Evolutionary conservation across 2,888 invertebrate species (phyloP).

Genomic region (Coelopa pilipes): DNA sequence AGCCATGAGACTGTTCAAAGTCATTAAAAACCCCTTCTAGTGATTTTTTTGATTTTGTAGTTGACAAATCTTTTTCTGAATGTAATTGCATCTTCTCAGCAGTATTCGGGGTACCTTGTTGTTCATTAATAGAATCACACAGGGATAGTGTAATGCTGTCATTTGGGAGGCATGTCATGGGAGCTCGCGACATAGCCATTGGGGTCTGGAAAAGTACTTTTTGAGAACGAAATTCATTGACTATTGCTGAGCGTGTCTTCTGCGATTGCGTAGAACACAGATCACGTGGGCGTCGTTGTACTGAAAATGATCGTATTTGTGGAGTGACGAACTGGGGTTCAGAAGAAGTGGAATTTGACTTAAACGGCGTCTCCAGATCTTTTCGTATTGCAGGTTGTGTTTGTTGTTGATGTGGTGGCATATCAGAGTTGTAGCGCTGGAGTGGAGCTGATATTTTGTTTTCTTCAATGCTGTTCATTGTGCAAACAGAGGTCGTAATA

Average conservation of each 20-base stretch:
- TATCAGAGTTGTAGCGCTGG: constrained; percentile 32
- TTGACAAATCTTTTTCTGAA: constrained; percentile 36
- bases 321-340: constrained; percentile 62
- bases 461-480: constrained; percentile 41
- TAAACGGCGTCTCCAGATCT: constrained; percentile 52
- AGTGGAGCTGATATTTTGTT: constrained; percentile 28
- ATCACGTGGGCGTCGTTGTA: constrained; percentile 49
- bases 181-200: constrained; percentile 60
- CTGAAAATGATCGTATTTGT: constrained; percentile 55
- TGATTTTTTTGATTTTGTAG: constrained; percentile 54
- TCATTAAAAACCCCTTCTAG: constrained; percentile 51
- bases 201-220: constrained; percentile 66
- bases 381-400: not conserved
- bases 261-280: constrained; percentile 52
- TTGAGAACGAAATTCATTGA: constrained; percentile 63
- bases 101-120: constrained; percentile 51
- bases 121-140: constrained; percentile 60
- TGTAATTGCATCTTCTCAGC: constrained; percentile 45
- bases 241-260: constrained; percentile 50
- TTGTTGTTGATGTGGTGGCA: constrained; percentile 10
- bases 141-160: constrained; percentile 61
- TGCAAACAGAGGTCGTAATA: constrained; percentile 15
- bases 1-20: not conserved
- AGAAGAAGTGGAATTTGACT: constrained; percentile 31
- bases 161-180: constrained; percentile 50